phyloP scores from a whole-genome alignment of 2,888 invertebrate species.

The Drosophila nr. medialis region DNA sequence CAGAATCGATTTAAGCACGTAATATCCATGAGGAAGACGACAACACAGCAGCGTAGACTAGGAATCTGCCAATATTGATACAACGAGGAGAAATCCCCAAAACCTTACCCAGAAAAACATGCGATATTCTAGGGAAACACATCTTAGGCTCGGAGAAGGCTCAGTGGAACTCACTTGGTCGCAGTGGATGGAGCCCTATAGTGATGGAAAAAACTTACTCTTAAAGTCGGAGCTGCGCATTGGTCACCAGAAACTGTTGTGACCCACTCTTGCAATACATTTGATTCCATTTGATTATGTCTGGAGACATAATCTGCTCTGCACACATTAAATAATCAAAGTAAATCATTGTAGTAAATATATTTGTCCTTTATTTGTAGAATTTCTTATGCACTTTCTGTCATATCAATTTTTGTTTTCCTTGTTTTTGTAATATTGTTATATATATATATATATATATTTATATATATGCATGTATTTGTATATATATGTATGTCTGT shows the following conservation, averaged over 20 bases:
- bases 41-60: not conserved
- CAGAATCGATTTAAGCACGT: not conserved
- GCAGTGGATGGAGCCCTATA: not conserved
- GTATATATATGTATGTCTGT: conserved; percentile 40
- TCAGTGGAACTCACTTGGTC: too few relatives aligned
- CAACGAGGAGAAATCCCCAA: not conserved
- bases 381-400: conserved; percentile 54
- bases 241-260: not conserved
- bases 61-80: not conserved
- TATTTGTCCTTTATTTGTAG: conserved; percentile 78
- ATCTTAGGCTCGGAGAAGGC: not conserved
- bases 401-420: conserved; percentile 31
- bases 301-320: too few relatives aligned
- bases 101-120: not conserved
- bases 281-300: not conserved
- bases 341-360: conserved; percentile 61
- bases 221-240: not conserved
- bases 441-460: conserved; percentile 29
- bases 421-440: conserved; percentile 25
- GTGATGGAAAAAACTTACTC: not conserved
- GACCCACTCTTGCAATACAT: not conserved
- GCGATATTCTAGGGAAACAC: not conserved
- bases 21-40: not conserved
- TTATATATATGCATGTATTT: conserved; percentile 22
- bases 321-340: conserved; percentile 13